Evolutionary conservation across 2,797 vertebrate species (phyloP), one percentile per base, ranked within the genome.

Genomic region (Chloroceryle amazona): DNA sequence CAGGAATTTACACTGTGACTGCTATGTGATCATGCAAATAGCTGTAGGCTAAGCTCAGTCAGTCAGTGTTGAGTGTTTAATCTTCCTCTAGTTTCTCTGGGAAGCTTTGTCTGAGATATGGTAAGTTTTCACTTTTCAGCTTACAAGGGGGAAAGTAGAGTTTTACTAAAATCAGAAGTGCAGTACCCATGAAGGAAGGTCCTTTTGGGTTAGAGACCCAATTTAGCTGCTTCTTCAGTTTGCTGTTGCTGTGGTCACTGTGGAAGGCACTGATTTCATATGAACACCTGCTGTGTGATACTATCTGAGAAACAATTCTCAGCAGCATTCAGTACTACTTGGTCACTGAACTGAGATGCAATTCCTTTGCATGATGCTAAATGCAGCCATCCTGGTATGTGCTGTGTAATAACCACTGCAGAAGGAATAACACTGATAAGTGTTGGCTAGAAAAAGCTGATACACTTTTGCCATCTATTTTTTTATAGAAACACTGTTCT

Each of bases 1-100:
- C 37, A 81, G 73, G 82, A 93, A 76, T 85, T 93, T 80, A 15
- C 26, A 58, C 33, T 1, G 2, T n/a, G 73, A 33, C 68, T 88
- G 31, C 58, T 79, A 52, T 67, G 67, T 88, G 85, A 73, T 89
- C 90, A 83, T 84, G 73, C 80, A 94, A 93, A 90, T 70, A 87
- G 84, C 93, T 85, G 14, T 49, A 85, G 81, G 74, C 63, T 82
- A 80, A 89, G n/a, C 51, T 94, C 84, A 73, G 54, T 23, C 3
- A 21, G 52, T 78, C 47, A 39, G 67, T 70, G 31, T 74, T 92
- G 55, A 82, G 52, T 16, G 42, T 85, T 93, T 96, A 92, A 96
- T 85, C 84, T 92, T 63, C 78, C 39, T 63, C 39, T 66, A 63
- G 76, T 54, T 79, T 54, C 31, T 91, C 73, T 79, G 83, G 55